These are phyloP conservation scores for Apaloderma vittatum DNA, from an alignment of 2,113 vertebrate species.

Conservation along the genomic window DNA sequence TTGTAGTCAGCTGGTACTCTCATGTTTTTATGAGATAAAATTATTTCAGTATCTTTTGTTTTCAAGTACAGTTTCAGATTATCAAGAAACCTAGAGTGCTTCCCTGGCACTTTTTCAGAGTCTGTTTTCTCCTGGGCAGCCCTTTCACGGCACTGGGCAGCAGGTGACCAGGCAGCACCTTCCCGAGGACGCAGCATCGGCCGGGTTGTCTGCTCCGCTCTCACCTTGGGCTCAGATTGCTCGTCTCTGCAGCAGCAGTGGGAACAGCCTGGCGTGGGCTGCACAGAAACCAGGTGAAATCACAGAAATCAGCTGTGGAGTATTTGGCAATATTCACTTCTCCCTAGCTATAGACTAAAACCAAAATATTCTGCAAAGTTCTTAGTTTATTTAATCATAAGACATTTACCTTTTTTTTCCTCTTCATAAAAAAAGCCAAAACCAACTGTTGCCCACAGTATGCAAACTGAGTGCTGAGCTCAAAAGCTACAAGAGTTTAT, in stretches of 20 bases:
- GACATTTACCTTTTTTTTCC: background rate
- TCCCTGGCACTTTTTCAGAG: background rate
- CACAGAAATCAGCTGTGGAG: background rate
- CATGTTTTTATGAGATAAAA: background rate
- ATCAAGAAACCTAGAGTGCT: background rate
- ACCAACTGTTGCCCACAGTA: background rate
- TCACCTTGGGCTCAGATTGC: rapidly evolving
- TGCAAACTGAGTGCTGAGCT: background rate
- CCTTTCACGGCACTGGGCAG: background rate
- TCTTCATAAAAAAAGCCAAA: background rate
- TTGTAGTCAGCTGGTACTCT: background rate
- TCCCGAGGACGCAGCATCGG: background rate
- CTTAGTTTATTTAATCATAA: background rate
- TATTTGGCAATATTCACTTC: background rate
- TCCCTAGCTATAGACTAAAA: background rate
- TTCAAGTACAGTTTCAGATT: background rate
- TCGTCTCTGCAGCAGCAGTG: rapidly evolving
- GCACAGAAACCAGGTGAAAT: background rate
- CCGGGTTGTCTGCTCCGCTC: rapidly evolving
- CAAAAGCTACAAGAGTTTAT: background rate
- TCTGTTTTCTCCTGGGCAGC: background rate
- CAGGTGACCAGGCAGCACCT: too few species aligned
- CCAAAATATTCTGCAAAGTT: background rate
- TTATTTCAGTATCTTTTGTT: background rate
- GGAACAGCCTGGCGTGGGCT: background rate